Evolutionary conservation across 2,113 vertebrate genomes (phyloP).

Genomic region (Anguilla rostrata): DNA sequence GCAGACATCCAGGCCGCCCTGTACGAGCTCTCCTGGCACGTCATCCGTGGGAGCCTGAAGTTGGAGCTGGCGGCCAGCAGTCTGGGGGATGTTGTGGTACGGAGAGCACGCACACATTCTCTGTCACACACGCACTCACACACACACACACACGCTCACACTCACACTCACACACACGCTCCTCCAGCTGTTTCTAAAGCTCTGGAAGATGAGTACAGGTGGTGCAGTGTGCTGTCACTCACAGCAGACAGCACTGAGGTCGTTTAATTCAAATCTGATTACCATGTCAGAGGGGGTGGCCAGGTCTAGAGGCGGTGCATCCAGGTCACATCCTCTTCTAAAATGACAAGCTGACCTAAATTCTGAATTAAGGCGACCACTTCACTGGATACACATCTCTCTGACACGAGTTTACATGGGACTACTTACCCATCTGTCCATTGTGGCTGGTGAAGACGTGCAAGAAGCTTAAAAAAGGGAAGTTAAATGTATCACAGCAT

Average conservation of each 20-base stretch:
- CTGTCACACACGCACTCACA: background rate
- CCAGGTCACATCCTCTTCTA: background rate
- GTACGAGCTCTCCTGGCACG: constrained; percentile 91
- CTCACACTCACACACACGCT: no score
- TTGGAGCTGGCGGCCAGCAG: constrained; percentile 85
- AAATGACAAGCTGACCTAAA: no score
- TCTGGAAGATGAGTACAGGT: background rate
- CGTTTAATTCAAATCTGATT: background rate
- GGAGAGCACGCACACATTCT: constrained; percentile 32
- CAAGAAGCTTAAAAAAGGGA: no score
- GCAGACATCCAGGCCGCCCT: constrained; percentile 89
- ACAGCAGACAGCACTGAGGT: background rate
- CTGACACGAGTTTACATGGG: no score
- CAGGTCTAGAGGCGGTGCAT: background rate
- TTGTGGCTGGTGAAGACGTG: no score
- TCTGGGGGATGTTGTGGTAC: constrained; percentile 90
- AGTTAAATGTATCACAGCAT: no score
- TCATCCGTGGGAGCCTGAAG: constrained; percentile 90
- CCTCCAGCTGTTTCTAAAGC: background rate
- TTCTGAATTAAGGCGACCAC: no score
- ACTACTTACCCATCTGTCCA: no score
- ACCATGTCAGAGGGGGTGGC: background rate
- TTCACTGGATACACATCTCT: no score
- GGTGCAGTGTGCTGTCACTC: background rate
- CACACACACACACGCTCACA: background rate